Base-by-base conservation (phyloP, 1,140 invertebrate species). In the Heliconius himera region DNA sequence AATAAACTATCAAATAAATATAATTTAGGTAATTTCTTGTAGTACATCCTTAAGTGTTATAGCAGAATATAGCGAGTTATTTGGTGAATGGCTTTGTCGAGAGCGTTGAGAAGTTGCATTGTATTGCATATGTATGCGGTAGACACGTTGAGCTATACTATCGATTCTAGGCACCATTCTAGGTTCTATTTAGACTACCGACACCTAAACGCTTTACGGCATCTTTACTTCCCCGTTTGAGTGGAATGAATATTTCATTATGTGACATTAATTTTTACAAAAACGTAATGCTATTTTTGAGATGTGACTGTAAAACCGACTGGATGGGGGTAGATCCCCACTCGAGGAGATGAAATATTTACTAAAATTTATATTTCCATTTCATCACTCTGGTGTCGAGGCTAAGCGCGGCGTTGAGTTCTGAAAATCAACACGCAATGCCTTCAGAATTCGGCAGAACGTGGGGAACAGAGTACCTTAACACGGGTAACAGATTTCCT, bases 121-220 rank as follows among this genome's bases (percentile, higher is more conserved):
- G 60, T 66, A 66, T 66, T 66, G 60, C 60, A 66, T 66, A 66
- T 66, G 60, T 66, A 66, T 66, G 26, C 22, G 26, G 60, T 66
- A 66, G 60, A 66, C 26, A 66, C 22, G 22, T 66, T 29, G 60
- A 66, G 22, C 60, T 66, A 29, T 66, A 16, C 8, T 66, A 66
- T 66, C 60, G 60, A 29, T 66, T 66, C 60, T 66, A 66, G 60
- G 20, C 1, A 51, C 18, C 49, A 56, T 56, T n/a, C 54, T 66
- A 29, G 20, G 54, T 66, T 26, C 60, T 6, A 66, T 26, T 66
- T 66, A 66, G 60, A 66, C 26, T 6, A 26, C 60, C 3, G 26
- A 66, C 11, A 66, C 22, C 60, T 29, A 66, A 66, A 66, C 22
- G 60, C 60, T 66, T 66, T 66, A 29, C 1, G 3, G 60, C 5